Base-by-base conservation (phyloP, 2,113 vertebrate genomes). In the Gila orcuttii region DNA sequence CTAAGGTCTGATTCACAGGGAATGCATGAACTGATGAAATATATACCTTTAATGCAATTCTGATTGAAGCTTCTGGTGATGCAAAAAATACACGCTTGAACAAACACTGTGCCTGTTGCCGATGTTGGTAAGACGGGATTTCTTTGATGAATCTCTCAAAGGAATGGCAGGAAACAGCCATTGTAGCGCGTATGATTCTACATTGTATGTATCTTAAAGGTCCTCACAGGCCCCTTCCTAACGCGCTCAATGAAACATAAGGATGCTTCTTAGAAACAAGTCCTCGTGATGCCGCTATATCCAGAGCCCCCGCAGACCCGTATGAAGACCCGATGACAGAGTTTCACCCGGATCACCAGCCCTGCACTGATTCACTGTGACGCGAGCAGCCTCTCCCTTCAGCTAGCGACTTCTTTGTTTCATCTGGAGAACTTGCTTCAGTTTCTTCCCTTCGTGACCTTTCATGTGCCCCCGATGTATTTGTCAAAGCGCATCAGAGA, bases 271-370 rank as follows among this genome's bases (percentile, higher is more conserved):
- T 2, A 69, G 47, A 83, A 33, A 83, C 13, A 13, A 79, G 50
- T 23, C 66, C 45, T 84, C 23, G 3, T 79, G 81, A 59, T 59
- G 60, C 47, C 19, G 17, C 31, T 36, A 39, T 45, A 52, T 74
- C 73, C 78, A 47, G 77, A 31, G 62, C 64, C 45, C 78, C 73
- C 21, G 3, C 79, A 74, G 81, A 78, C 74, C 36, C 7, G 6
- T 21, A 45, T 11, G 6, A 19, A 86, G 90, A 83, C 81, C 86
- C 84, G 42, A 69, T 90, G 93, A 94, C 94, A 94, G 91, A 93
- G 93, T 89, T 91, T 94, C 90, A 92, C 92, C 94, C 92, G 88
- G 89, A 93, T 94, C 93, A 93, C 87, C 85, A 81, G 85, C 84
- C 90, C 89, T 88, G 88, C 75, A 31, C 90, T 94, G 94, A 95